These are phyloP conservation scores for Drosophila sucinea DNA, from an alignment of 1,140 invertebrate species.

Conservation along the genomic window DNA sequence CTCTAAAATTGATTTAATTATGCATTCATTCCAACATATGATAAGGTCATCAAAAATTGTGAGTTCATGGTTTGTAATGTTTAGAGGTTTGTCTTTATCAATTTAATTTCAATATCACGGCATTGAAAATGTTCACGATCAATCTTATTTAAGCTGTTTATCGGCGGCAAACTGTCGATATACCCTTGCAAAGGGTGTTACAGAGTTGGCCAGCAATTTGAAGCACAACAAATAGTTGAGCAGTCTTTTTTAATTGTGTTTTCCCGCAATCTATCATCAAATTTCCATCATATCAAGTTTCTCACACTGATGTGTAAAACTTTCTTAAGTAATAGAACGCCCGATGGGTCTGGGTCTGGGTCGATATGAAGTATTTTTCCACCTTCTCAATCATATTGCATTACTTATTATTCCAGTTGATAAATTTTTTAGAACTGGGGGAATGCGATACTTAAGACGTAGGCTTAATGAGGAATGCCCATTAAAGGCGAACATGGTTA, in stretches of 20 bases:
- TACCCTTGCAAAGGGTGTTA: too few species aligned
- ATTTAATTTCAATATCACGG: neutral
- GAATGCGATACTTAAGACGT: slow-evolving; percentile 3
- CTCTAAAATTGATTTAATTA: too few species aligned
- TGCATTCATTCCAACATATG: too few species aligned
- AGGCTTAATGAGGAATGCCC: slow-evolving; percentile 17
- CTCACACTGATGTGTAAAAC: too few species aligned
- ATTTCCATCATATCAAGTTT: too few species aligned
- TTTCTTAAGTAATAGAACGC: too few species aligned
- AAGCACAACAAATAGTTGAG: neutral
- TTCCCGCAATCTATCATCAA: too few species aligned
- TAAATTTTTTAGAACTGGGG: slow-evolving; percentile 1
- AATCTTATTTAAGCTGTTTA: neutral
- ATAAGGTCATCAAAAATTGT: neutral
- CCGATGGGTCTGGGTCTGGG: too few species aligned
- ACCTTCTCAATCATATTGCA: slow-evolving; percentile 8
- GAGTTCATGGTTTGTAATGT: neutral
- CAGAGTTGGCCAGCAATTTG: too few species aligned
- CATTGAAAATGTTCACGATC: neutral
- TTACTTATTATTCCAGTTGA: slow-evolving; percentile 8
- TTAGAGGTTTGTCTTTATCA: neutral
- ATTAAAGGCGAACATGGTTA: slow-evolving; percentile 17
- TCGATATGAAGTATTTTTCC: neutral
- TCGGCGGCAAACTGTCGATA: neutral
- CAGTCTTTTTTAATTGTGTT: too few species aligned